Base-by-base conservation (phyloP, 2,797 vertebrate species). In the Allochrocebus solatus region DNA sequence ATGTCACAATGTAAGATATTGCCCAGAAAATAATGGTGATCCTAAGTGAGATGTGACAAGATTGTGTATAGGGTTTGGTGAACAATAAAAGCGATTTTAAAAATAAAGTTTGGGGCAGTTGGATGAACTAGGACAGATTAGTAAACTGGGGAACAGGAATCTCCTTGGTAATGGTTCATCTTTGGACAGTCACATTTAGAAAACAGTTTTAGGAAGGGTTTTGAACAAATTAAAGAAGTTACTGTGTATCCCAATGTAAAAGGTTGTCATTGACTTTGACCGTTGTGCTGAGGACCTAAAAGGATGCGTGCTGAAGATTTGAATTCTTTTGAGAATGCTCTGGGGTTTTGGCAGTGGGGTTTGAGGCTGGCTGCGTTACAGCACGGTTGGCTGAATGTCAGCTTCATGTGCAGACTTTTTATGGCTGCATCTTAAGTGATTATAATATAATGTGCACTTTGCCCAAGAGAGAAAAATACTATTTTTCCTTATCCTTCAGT, bases 391-490 rank as follows among this genome's bases (percentile, higher is more conserved):
- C 36, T 53, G 41, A 91, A 57, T 39, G 0, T 30, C 7, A 78
- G 7, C 50, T 13, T 4, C 92, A 5, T 64, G 86, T 57, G 72
- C 82, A 26, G 53, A 82, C 2, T 95, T 97, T 48, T 95, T 33
- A 50, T 74, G 46, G 22, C 43, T 87, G 90, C n/a, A 97, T 98
- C 72, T 95, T 97, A 97, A 22, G 33, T 64, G 53, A 6, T 93
- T 91, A 12, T 59, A 85, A 39, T 1, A 0, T 39, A 43, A 87
- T 67, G 85, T 97, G 41, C 12, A 33, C 0, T 90, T 92, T 88
- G 36, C 89, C 88, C 30, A 12, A 61, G 72, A 59, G 33, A 78
- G 87, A 43, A 95, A 89, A 97, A 14, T 61, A 81, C 46, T 95
- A 3, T 55, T 75, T 36, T 85, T 84, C 17, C 86, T 95, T 59